Conservation (phyloP, 2,113 vertebrate species). For the Dasypus novemcinctus region DNA sequence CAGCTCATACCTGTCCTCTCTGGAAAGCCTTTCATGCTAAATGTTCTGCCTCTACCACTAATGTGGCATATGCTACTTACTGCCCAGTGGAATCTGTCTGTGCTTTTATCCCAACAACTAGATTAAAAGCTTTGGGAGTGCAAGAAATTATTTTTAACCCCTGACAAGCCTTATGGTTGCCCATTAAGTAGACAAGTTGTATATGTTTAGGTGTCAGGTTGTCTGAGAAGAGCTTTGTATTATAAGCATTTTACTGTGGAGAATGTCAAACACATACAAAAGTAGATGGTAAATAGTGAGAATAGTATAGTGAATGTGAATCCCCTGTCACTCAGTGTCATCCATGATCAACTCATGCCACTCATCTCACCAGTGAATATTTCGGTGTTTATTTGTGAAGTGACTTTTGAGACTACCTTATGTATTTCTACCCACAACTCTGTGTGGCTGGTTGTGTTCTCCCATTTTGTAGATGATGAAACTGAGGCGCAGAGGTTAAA, state of each 20-base stretch:
- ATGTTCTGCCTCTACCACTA: neutral
- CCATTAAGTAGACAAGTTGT: neutral
- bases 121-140: neutral
- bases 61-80: neutral
- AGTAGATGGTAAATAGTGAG: neutral
- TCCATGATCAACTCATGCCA: neutral
- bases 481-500: neutral
- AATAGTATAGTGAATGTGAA: no score
- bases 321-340: accelerated
- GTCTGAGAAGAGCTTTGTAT: neutral
- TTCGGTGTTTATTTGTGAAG: neutral
- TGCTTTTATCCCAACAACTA: neutral
- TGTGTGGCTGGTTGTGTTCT: neutral
- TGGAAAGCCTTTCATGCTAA: neutral
- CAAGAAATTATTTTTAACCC: neutral
- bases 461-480: neutral
- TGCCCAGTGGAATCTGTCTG: neutral
- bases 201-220: neutral
- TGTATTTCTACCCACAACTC: neutral
- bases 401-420: neutral
- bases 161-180: neutral
- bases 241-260: neutral
- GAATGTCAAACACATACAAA: neutral
- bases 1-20: neutral
- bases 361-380: neutral